These are phyloP conservation scores for Tachina lurida DNA, from an alignment of 2,888 invertebrate genomes.

Conservation along the genomic window DNA sequence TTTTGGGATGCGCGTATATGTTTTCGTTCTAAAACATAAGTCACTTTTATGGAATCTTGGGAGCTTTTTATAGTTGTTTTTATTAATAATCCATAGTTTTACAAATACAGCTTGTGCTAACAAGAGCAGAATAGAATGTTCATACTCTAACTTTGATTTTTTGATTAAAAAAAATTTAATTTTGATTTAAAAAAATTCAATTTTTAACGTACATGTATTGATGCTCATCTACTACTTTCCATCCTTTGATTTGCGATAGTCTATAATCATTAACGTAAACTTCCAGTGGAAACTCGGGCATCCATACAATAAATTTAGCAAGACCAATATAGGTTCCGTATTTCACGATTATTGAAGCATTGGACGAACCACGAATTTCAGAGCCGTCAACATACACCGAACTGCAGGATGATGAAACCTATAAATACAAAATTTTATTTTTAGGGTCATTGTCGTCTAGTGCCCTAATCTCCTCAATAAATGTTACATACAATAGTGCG, in stretches of 20 bases:
- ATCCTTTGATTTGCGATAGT: slow-evolving; percentile 96
- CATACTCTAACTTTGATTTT: no score
- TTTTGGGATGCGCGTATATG: no score
- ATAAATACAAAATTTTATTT: slow-evolving; percentile 3
- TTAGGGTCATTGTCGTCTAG: no score
- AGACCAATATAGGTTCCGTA: slow-evolving; percentile 95
- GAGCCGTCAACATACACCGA: slow-evolving; percentile 98
- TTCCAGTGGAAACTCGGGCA: slow-evolving; percentile 96
- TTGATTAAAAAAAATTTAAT: no score
- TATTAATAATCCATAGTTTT: no score
- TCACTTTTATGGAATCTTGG: no score
- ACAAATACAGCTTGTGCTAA: no score
- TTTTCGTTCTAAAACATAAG: no score
- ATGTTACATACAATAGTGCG: no score
- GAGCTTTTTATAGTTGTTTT: no score
- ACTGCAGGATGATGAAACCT: slow-evolving; percentile 98
- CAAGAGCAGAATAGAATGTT: no score
- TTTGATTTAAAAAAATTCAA: background rate
- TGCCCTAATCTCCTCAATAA: no score
- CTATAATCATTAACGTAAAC: slow-evolving; percentile 94
- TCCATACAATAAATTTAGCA: slow-evolving; percentile 97
- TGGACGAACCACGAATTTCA: slow-evolving; percentile 96
- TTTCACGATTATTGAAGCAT: slow-evolving; percentile 96
- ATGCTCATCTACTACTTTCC: slow-evolving; percentile 94
- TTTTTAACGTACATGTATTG: slow-evolving; percentile 82